Evolutionary conservation across 1,140 invertebrate species (phyloP), one percentile per base, ranked within the genome.

Genomic region (Aphelenchoides avenae): DNA sequence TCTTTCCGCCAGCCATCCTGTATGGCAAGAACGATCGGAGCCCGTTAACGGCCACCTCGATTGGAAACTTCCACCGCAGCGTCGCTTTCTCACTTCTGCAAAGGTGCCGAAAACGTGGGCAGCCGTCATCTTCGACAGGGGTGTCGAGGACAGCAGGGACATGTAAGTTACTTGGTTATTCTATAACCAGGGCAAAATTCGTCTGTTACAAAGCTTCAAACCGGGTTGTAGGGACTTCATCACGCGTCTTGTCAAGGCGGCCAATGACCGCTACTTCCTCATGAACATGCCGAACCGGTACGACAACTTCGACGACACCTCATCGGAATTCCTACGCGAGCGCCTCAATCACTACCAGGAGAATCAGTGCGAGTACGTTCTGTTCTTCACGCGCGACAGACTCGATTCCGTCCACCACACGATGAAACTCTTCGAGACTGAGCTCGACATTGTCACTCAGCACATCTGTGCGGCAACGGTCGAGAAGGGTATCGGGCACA

Each of bases 311-410:
- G 34, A 36, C 18, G 34, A 36, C n/a, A 3, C 3, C n/a, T 46
- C 5, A 29, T 4, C 43, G 34, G 34, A 11, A 36, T 11, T 36
- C n/a, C n/a, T n/a, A n/a, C n/a, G n/a, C n/a, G n/a, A n/a, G n/a
- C n/a, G n/a, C n/a, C n/a, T n/a, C n/a, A n/a, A n/a, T n/a, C n/a
- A n/a, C n/a, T n/a, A n/a, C n/a, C n/a, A 13, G 43, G 24, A 46
- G 24, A 46, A 46, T 30, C 11, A n/a, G 15, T 15, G 13, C 41
- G 18, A 15, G 30, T 51, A 5, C 26, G 26, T 51, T 3, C 40
- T 51, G 48, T 51, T 51, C 24, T 52, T 51, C 40, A 51, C 48
- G n/a, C 26, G 31, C 3, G 48, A 51, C 49, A 51, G 51, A 46
- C n/a, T 51, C 3, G 48, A 51, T 51, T 29, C 48, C n/a, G 29